phyloP scores from a whole-genome alignment of 2,797 vertebrate species.

The Loris lydekkerianus region DNA sequence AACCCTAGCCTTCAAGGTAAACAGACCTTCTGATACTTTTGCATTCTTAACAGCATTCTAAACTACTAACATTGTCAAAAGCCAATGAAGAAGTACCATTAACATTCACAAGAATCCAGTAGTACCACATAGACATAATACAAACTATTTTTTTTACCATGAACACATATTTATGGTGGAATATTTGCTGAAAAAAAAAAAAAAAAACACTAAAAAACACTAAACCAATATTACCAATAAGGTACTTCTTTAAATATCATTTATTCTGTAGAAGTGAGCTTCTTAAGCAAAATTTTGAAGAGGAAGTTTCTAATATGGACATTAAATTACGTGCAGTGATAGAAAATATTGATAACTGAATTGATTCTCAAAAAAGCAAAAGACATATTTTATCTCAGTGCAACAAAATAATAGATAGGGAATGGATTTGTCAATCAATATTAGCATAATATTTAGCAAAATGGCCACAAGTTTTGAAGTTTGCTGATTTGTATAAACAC shows the following conservation, averaged over 20 bases:
- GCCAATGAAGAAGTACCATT: background rate
- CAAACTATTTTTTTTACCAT: background rate
- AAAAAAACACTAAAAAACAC: background rate
- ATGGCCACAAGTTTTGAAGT: background rate
- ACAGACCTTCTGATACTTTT: background rate
- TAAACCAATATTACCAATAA: background rate
- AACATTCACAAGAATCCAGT: background rate
- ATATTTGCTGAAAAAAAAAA: background rate
- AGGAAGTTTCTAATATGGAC: background rate
- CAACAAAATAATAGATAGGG: background rate
- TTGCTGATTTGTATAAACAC: background rate
- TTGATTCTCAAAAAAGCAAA: background rate
- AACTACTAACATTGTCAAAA: background rate
- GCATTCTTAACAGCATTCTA: background rate
- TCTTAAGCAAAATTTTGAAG: conserved; percentile 2
- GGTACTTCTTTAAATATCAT: background rate
- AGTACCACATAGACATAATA: background rate
- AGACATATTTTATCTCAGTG: background rate
- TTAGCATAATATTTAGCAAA: background rate
- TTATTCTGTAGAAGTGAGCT: background rate
- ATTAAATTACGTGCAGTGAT: background rate
- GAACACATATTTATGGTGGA: background rate
- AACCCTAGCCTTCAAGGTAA: background rate
- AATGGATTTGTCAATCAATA: background rate
- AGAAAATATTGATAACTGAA: background rate